phyloP scores from a whole-genome alignment of 2,797 vertebrate species.

The Taeniopygia guttata region DNA sequence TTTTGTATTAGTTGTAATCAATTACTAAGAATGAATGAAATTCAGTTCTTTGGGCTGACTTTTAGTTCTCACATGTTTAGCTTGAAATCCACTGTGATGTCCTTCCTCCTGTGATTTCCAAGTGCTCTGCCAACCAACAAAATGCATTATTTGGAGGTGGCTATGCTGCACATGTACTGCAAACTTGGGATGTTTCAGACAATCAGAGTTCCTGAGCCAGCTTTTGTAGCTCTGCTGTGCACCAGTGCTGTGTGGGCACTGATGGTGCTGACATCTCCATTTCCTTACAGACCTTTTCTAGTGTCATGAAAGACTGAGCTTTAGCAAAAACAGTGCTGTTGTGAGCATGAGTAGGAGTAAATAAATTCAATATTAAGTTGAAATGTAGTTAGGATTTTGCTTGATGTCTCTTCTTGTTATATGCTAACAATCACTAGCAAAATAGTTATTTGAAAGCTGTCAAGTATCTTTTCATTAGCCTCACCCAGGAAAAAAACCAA shows the following conservation, averaged over 20 bases:
- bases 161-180: fast-evolving
- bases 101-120: not conserved
- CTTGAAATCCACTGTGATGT: not conserved
- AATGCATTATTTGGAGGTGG: not conserved
- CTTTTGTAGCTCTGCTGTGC: not conserved
- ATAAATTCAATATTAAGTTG: not conserved
- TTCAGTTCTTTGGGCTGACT: not conserved
- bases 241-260: not conserved
- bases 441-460: not conserved
- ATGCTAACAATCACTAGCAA: not conserved
- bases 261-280: not conserved
- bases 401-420: not conserved
- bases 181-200: not conserved
- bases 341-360: not conserved
- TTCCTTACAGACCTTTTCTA: not conserved
- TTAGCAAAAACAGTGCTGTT: not conserved
- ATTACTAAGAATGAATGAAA: not conserved
- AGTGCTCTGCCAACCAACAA: not conserved
- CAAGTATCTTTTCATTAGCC: not conserved
- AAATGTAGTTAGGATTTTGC: not conserved
- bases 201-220: not conserved
- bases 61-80: not conserved
- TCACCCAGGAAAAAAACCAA: not conserved
- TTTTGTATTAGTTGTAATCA: not conserved
- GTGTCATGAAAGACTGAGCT: not conserved